Evolutionary conservation across 1,140 invertebrate genomes (phyloP).

Genomic region (Drosophila bipectinata): DNA sequence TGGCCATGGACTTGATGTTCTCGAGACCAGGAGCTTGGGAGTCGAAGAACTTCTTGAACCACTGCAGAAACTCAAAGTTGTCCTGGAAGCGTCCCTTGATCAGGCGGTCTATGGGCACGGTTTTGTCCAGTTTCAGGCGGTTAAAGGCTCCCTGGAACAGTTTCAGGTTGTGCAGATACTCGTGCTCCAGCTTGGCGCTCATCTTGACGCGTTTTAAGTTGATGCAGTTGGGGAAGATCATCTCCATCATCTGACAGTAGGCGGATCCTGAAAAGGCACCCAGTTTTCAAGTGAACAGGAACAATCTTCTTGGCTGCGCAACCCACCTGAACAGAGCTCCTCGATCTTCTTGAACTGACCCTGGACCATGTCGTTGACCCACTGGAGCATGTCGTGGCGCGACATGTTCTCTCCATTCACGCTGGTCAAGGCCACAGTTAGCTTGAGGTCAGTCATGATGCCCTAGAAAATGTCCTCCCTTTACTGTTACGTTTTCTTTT

Average conservation of each 20-base stretch:
- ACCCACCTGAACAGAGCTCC: conserved; percentile 95
- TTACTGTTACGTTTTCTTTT: conserved; percentile 22
- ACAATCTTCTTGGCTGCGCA: fast-evolving
- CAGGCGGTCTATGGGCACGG: conserved; percentile 92
- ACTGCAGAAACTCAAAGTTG: conserved; percentile 99
- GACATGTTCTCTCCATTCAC: conserved; percentile 98
- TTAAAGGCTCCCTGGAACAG: conserved; percentile 97
- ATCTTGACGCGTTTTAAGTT: conserved; percentile 98
- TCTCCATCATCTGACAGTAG: conserved; percentile 99
- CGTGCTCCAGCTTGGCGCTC: conserved; percentile 98
- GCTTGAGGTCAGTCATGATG: conserved; percentile 90
- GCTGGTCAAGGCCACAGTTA: conserved; percentile 96
- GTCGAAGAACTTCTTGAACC: conserved; percentile 99
- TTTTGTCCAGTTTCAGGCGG: conserved; percentile 97
- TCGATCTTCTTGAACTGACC: conserved; percentile 98
- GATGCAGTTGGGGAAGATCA: conserved; percentile 97
- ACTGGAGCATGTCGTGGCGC: conserved; percentile 98
- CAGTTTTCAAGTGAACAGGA: neutral
- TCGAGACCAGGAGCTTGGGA: conserved; percentile 87
- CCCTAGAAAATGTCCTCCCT: conserved; percentile 21
- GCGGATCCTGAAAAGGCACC: conserved; percentile 87
- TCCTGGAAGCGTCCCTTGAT: conserved; percentile 98
- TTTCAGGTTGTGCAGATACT: conserved; percentile 99
- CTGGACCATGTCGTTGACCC: conserved; percentile 98
- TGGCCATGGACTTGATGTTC: conserved; percentile 55